These are phyloP conservation scores for Leptopterna dolabrata DNA, from an alignment of 2,888 invertebrate species.

Conservation along the genomic window DNA sequence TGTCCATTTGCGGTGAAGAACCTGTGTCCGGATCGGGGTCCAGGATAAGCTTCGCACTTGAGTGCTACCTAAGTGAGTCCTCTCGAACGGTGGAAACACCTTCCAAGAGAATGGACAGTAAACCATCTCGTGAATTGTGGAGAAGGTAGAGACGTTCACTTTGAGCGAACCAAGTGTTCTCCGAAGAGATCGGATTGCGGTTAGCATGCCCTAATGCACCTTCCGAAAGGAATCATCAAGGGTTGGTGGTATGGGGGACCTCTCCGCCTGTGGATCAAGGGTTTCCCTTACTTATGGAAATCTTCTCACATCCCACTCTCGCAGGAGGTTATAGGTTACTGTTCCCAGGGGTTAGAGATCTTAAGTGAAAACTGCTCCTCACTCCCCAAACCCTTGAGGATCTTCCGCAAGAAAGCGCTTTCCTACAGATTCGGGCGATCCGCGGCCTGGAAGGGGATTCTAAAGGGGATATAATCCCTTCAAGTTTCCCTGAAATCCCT, in stretches of 20 bases:
- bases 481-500: conserved; percentile 46
- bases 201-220: conserved; percentile 48
- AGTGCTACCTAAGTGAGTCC: conserved; percentile 25
- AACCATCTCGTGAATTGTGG: conserved; percentile 46
- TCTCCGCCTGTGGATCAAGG: conserved; percentile 18
- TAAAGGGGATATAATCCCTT: conserved; percentile 42
- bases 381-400: background rate
- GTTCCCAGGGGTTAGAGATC: conserved; percentile 39
- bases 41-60: conserved; percentile 27
- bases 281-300: conserved; percentile 40
- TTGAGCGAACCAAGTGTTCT: conserved; percentile 25
- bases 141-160: conserved; percentile 4
- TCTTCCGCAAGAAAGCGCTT: conserved; percentile 44
- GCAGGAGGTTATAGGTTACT: conserved; percentile 18
- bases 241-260: background rate
- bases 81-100: conserved; percentile 10
- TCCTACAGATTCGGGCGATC: background rate
- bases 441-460: background rate
- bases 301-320: conserved; percentile 22
- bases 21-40: background rate
- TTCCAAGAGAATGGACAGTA: conserved; percentile 36
- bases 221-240: background rate
- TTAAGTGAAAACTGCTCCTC: conserved; percentile 46
- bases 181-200: conserved; percentile 51
- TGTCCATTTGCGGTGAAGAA: conserved; percentile 33